These are phyloP conservation scores for Caradrina kadenii DNA, from an alignment of 2,888 invertebrate species.

Conservation along the genomic window DNA sequence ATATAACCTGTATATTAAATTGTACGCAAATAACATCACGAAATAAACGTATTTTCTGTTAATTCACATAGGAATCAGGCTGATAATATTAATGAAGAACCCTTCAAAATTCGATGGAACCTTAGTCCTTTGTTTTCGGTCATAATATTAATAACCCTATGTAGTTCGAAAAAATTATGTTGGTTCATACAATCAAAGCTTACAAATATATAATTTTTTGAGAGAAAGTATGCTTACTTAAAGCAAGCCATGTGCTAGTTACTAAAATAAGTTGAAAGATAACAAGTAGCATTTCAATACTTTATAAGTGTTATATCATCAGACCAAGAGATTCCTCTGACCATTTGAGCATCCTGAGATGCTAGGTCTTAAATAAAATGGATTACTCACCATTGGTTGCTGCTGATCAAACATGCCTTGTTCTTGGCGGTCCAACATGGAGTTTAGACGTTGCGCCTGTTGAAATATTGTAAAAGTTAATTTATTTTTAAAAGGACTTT, in stretches of 20 bases:
- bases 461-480: slow-evolving; percentile 31
- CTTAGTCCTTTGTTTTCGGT: not conserved
- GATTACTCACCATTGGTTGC: slow-evolving; percentile 86
- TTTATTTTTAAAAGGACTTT: not conserved
- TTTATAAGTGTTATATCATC: slow-evolving; percentile 20
- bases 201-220: not conserved
- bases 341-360: slow-evolving; percentile 14
- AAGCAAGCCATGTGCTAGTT: slow-evolving; percentile 2
- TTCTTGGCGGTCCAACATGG: slow-evolving; percentile 93
- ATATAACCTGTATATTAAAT: not conserved
- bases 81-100: not conserved
- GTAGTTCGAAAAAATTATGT: not conserved
- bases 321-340: slow-evolving; percentile 21
- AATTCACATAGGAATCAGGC: not conserved
- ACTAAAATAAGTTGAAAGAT: slow-evolving; percentile 11
- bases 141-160: not conserved
- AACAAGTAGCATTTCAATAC: slow-evolving; percentile 7
- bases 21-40: not conserved
- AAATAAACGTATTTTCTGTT: slow-evolving; percentile 1
- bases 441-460: slow-evolving; percentile 91
- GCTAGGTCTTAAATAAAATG: slow-evolving; percentile 39
- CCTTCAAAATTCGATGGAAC: not conserved
- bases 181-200: no score
- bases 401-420: slow-evolving; percentile 90
- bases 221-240: not conserved